Base-by-base conservation (phyloP, 2,113 vertebrate genomes). In the Barbus barbus region DNA sequence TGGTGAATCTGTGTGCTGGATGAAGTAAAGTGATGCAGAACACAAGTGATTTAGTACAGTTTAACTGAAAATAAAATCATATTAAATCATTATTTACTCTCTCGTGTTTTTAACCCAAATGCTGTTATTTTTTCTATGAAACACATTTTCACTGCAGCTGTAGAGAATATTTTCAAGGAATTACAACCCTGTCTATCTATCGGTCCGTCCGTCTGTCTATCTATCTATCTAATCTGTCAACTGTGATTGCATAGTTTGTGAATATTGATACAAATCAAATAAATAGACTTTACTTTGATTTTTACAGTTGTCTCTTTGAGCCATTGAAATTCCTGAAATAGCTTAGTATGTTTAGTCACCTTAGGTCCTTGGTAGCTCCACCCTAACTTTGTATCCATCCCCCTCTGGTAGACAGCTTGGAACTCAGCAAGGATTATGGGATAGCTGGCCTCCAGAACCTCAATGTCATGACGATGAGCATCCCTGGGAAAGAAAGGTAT, bases 381-480 rank as follows among this genome's bases (percentile, higher is more conserved):
- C 51, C 96, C 96, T 78, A 86, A 61, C 83, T 95, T 95, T 75
- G 91, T 67, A 53, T 95, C 94, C 0, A 92, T 86, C 26, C 94
- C 94, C 11, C 90, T 84, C 84, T 95, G 94, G 76, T 93, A 95
- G 38, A 96, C 94, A 58, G 92, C 89, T 88, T 94, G 92, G 72
- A 97, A 97, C 90, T 97, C 96, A 18, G 92, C 88, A 77, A 96
- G 75, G 86, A 97, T 96, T 53, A 90, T 91, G 9, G 92, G 90
- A 80, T 94, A 96, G 87, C 92, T 95, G 83, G 93, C 93, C 88
- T 97, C 96, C 81, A 97, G 86, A 79, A 96, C 92, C 69, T 97
- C 96, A 44, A 96, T 96, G 20, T 97, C 96, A 26, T 97, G 96
- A 53, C 95, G 93, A 91, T 96, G 96, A 84, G 96, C 95, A 36